phyloP scores from a whole-genome alignment of 2,888 invertebrate genomes.

The Epiblema foenella region DNA sequence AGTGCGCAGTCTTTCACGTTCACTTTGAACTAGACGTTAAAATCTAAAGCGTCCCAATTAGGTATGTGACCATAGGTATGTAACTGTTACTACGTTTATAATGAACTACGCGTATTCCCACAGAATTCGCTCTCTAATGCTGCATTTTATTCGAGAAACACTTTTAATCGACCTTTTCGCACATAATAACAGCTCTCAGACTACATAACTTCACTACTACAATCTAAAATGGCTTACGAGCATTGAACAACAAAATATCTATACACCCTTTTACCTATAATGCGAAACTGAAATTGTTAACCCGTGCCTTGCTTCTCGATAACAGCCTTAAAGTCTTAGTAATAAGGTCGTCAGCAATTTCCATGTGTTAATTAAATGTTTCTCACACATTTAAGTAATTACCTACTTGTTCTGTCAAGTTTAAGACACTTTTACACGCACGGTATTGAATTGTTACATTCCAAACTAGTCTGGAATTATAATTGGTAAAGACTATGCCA shows the following conservation, averaged over 20 bases:
- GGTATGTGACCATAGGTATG: background rate
- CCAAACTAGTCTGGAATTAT: constrained; percentile 18
- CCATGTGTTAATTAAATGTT: constrained; percentile 29
- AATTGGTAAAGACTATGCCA: constrained; percentile 8
- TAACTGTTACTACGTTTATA: constrained; percentile 5
- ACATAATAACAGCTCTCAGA: constrained; percentile 1
- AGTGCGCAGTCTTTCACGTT: constrained; percentile 6
- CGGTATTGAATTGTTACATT: constrained; percentile 33
- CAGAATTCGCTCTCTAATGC: constrained; percentile 26
- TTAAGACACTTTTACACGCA: constrained; percentile 20
- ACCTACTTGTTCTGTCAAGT: constrained; percentile 25
- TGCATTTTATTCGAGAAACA: constrained; percentile 34
- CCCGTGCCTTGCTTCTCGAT: background rate
- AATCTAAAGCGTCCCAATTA: constrained; percentile 5
- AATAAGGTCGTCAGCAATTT: constrained; percentile 6
- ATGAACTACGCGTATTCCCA: constrained; percentile 15
- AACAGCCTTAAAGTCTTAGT: background rate
- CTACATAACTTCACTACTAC: background rate
- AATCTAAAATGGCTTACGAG: constrained; percentile 3
- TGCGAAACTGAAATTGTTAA: background rate
- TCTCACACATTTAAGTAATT: constrained; percentile 42
- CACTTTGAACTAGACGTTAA: background rate
- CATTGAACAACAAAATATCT: background rate
- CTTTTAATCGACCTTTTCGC: constrained; percentile 38
- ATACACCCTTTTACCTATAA: background rate